phyloP scores from a whole-genome alignment of 2,888 invertebrate genomes.

The Amphipyra tragopoginis region DNA sequence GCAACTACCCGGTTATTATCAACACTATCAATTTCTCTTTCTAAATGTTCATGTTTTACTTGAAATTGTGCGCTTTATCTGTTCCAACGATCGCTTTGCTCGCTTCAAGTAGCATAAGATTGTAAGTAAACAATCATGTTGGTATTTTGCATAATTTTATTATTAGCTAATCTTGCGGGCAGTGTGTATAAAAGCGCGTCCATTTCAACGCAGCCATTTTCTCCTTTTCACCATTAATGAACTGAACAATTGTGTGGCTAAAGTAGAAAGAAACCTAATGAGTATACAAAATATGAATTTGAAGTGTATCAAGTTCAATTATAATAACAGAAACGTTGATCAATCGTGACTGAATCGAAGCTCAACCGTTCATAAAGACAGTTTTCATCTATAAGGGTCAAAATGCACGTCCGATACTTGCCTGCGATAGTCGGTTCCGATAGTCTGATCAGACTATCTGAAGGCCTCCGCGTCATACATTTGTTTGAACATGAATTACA shows the following conservation, averaged over 20 bases:
- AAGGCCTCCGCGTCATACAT: no score
- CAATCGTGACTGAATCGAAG: no score
- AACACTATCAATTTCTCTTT: constrained; percentile 48
- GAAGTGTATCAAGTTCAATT: no score
- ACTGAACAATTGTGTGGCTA: constrained; percentile 65
- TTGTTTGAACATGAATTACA: no score
- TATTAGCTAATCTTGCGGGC: constrained; percentile 26
- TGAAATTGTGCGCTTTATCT: constrained; percentile 39
- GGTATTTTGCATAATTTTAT: constrained; percentile 51
- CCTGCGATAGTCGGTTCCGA: no score
- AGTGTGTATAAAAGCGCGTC: constrained; percentile 36
- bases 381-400: no score
- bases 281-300: constrained; percentile 22
- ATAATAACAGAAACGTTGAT: no score
- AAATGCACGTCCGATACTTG: no score
- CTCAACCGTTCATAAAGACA: no score
- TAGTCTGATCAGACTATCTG: no score
- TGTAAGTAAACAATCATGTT: constrained; percentile 25
- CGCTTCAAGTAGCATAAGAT: constrained; percentile 13
- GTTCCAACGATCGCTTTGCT: constrained; percentile 24
- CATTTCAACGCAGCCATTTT: constrained; percentile 59
- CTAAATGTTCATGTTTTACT: constrained; percentile 50
- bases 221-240: constrained; percentile 73
- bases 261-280: constrained; percentile 42
- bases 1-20: constrained; percentile 37